phyloP scores from a whole-genome alignment of 2,888 invertebrate species.

The Poecilobothrus nobilitatus region DNA sequence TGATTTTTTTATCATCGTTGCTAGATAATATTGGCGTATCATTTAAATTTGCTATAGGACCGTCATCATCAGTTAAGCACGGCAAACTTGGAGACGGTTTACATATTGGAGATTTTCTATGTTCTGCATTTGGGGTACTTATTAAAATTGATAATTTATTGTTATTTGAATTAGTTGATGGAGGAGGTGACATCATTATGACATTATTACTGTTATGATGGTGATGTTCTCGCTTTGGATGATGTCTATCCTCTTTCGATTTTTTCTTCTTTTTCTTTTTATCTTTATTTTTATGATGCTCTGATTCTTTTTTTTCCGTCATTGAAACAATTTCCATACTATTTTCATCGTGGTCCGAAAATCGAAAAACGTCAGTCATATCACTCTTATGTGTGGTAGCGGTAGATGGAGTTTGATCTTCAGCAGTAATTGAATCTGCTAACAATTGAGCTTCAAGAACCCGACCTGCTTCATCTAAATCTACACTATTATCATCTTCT shows the following conservation, averaged over 20 bases:
- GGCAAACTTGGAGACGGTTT: constrained; percentile 56
- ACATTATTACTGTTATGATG: constrained; percentile 44
- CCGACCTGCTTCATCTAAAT: constrained; percentile 71
- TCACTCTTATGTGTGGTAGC: constrained; percentile 40
- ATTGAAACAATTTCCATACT: constrained; percentile 43
- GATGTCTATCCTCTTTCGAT: constrained; percentile 67
- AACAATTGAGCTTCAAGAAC: constrained; percentile 73
- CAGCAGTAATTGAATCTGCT: constrained; percentile 52
- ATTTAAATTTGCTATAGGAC: constrained; percentile 45
- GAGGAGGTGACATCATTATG: constrained; percentile 31
- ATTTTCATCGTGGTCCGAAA: constrained; percentile 52
- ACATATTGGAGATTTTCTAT: constrained; percentile 37
- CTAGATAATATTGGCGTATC: constrained; percentile 21
- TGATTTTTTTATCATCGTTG: neutral
- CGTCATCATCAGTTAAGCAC: constrained; percentile 55
- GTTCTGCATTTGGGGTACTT: constrained; percentile 29
- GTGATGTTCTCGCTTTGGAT: constrained; percentile 54
- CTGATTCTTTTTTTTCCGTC: constrained; percentile 38
- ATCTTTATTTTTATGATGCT: constrained; percentile 57
- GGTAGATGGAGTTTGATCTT: constrained; percentile 39
- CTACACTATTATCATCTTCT: constrained; percentile 67
- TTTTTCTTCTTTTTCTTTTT: constrained; percentile 80
- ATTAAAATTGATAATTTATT: constrained; percentile 22
- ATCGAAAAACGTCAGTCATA: constrained; percentile 52
- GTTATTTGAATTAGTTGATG: constrained; percentile 23